Evolutionary conservation across 1,140 invertebrate genomes (phyloP).

Genomic region (Eurosta solidaginis): DNA sequence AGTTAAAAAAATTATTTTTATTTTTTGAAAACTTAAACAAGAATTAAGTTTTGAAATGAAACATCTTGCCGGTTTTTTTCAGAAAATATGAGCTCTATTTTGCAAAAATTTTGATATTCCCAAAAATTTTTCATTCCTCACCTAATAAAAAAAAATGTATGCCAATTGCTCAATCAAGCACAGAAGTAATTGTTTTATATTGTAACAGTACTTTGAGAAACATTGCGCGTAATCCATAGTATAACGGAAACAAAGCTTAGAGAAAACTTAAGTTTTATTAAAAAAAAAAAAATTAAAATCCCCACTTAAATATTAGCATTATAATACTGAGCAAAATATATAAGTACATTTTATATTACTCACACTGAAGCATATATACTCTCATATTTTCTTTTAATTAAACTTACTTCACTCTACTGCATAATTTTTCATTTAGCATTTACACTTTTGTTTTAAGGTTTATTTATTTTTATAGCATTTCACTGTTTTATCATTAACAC

Average conservation of each 20-base stretch:
- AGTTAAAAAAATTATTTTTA: too few relatives aligned
- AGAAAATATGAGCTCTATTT: too few relatives aligned
- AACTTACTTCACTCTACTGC: not conserved
- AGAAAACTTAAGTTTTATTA: not conserved
- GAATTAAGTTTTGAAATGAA: not conserved
- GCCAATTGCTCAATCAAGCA: too few relatives aligned
- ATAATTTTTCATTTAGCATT: not conserved
- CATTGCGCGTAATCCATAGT: not conserved
- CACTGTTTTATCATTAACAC: too few relatives aligned
- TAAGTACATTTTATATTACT: constrained; percentile 35
- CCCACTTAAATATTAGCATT: constrained; percentile 58
- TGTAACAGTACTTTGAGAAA: not conserved
- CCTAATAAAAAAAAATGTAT: too few relatives aligned
- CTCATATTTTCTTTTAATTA: not conserved
- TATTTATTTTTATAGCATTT: too few relatives aligned
- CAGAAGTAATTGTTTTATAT: not conserved
- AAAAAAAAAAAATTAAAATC: constrained; percentile 53
- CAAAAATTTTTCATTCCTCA: too few relatives aligned
- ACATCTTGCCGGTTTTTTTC: too few relatives aligned
- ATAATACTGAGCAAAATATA: constrained; percentile 59
- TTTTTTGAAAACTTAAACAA: not conserved
- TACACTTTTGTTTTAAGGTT: not conserved
- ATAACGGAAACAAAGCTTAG: not conserved
- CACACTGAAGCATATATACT: not conserved
- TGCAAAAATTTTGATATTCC: too few relatives aligned